Evolutionary conservation across 2,113 vertebrate genomes (phyloP), one percentile per base, ranked within the genome.

Genomic region (Harpagus bidentatus): DNA sequence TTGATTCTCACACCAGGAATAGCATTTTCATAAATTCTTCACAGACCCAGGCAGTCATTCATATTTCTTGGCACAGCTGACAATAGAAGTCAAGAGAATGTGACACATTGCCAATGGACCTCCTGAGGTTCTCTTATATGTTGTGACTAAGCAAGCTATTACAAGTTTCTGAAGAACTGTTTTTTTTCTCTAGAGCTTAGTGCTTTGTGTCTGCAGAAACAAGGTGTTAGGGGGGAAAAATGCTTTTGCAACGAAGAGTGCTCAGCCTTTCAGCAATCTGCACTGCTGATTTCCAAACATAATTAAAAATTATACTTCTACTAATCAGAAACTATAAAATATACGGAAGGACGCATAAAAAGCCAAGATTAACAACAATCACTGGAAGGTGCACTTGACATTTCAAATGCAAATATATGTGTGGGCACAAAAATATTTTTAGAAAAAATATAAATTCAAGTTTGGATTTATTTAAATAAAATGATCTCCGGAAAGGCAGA

Each of bases 311-410:
- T 6, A 69, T 28, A 72, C 34, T 85, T 91, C 32, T 85, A 40
- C 48, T 70, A 79, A 80, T 55, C 2, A 1, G 45, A 95, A 95
- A 72, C 58, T 5, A 13, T 34, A 76, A 94, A 89, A 66, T 66
- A 89, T 52, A 67, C 2, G 2, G 76, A 83, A 93, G 52, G 88
- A 76, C 4, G 13, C 58, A 66, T 28, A 78, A 86, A 78, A 92
- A 47, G 72, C 63, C 88, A 94, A 91, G 48, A 92, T 82, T 65
- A 92, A 74, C 47, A 91, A 82, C 38, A 69, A 79, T 65, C 65
- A 79, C 34, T 82, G 40, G 63, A 84, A 84, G 56, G 90, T 45
- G 52, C 61, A 76, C 83, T 95, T 95, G 91, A 92, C 88, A 95
- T 94, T 94, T 96, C 52, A 94, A 79, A 94, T 62, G 83, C 62